Evolutionary conservation across 2,113 vertebrate genomes (phyloP).

Genomic region (Podilymbus podiceps): DNA sequence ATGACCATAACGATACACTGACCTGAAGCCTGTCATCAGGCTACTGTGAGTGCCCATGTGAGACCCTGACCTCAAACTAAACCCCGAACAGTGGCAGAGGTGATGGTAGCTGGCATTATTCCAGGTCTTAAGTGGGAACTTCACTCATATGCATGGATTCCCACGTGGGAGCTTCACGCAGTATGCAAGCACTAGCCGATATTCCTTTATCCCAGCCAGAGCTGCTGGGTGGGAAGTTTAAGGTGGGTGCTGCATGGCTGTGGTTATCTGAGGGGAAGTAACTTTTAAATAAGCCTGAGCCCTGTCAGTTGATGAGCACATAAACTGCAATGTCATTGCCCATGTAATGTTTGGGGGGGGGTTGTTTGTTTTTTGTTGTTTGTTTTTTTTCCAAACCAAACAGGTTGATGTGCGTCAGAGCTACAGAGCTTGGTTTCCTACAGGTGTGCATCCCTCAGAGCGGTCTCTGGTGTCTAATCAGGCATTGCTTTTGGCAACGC

Average conservation of each 20-base stretch:
- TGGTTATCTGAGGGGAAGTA: not conserved
- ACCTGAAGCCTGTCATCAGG: not conserved
- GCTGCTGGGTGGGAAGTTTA: not conserved
- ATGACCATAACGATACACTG: fast-evolving
- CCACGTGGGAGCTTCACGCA: not conserved
- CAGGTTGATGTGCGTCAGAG: not conserved
- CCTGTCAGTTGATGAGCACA: not conserved
- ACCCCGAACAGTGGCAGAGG: not conserved
- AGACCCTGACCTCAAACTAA: not conserved
- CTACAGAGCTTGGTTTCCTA: not conserved
- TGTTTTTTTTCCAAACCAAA: not conserved
- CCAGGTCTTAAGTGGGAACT: not conserved
- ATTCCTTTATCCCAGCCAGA: not conserved
- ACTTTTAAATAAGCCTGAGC: not conserved
- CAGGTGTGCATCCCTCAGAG: not conserved
- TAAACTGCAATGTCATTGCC: not conserved
- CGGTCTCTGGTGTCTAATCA: not conserved
- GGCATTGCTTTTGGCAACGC: not conserved
- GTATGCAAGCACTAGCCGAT: not conserved
- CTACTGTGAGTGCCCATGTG: not conserved
- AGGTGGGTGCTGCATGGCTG: not conserved
- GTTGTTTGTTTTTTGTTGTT: too few species aligned
- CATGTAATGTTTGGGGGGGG: too few species aligned
- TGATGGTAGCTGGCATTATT: not conserved
- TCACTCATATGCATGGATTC: not conserved